Percentiles rank a stretch among this genome's conserved stretches.
phyloP scores from a whole-genome alignment of 1,140 invertebrate genomes.

The Battus philenor region DNA sequence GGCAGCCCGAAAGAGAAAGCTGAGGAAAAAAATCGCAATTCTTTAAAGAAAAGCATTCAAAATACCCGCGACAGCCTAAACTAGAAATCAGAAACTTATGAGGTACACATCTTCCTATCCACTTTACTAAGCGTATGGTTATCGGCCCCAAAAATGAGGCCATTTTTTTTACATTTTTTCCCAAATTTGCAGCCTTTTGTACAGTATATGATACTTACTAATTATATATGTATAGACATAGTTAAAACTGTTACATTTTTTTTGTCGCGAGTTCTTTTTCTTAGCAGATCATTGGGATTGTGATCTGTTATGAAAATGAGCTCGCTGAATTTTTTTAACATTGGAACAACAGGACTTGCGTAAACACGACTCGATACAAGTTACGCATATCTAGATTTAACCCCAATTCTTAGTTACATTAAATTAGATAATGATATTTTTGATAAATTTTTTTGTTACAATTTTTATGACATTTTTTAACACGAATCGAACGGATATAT shows the following conservation, averaged over 20 bases:
- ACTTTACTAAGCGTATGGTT: slow-evolving; percentile 72
- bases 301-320: slow-evolving; percentile 26
- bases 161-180: slow-evolving; percentile 66
- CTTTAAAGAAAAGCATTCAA: slow-evolving; percentile 29
- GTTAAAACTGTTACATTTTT: slow-evolving; percentile 66
- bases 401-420: slow-evolving; percentile 47
- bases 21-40: slow-evolving; percentile 37
- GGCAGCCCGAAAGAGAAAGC: slow-evolving; percentile 31
- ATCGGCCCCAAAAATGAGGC: slow-evolving; percentile 65
- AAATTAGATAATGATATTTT: slow-evolving; percentile 49
- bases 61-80: slow-evolving; percentile 35
- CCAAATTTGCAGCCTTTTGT: slow-evolving; percentile 71
- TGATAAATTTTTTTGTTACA: slow-evolving; percentile 39
- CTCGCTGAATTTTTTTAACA: slow-evolving; percentile 39
- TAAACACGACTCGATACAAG: slow-evolving; percentile 46
- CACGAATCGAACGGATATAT: slow-evolving; percentile 34
- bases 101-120: slow-evolving; percentile 65
- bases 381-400: slow-evolving; percentile 50
- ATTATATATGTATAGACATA: slow-evolving; percentile 72
- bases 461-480: slow-evolving; percentile 41
- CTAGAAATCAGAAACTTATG: slow-evolving; percentile 67
- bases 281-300: slow-evolving; percentile 15
- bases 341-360: slow-evolving; percentile 53
- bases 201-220: slow-evolving; percentile 75
- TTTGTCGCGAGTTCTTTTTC: slow-evolving; percentile 51